Base-by-base conservation (phyloP, 2,888 invertebrate genomes). In the Notodonta dromedarius region DNA sequence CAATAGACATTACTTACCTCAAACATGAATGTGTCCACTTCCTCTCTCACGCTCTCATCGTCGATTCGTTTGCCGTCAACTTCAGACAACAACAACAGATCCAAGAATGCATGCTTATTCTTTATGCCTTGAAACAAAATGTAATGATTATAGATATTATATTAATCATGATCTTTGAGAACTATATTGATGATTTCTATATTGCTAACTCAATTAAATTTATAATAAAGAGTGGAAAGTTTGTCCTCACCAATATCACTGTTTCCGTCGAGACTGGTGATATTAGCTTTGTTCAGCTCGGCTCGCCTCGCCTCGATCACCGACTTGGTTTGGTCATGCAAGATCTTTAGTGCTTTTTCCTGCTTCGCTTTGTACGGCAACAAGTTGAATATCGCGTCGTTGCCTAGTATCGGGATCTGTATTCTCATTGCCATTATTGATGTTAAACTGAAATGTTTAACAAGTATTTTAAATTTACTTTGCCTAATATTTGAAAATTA, bases 1-100 rank as follows among this genome's bases (percentile, higher is more conserved):
- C 42, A 4, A 11, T 12, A 42, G 12, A 42, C 9, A 42, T 11
- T 11, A 44, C 24, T 12, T 44, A 95, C 95, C 83, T 95, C 96
- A 83, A 96, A 96, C 95, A 96, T 95, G 71, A 96, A 96, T 0
- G 96, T 96, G 70, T 96, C 95, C 0, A 96, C 96, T 88, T 96
- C 96, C 79, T 96, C 95, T 60, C 95, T 90, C 53, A 96, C 94
- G 65, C 94, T 94, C 42, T 94, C 81, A 67, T 95, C 94, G 9
- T 94, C 93, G 54, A 96, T 84, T 5, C 93, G 94, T 65, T 93
- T 82, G 1, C 95, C 95, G 69, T 95, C 94, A 13, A 94, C 91
- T 72, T 94, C 94, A 4, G 95, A 92, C 56, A 95, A 88, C 13
- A 96, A 82, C 5, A 96, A 80, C 50, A 96, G 87, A 87, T 96